Evolutionary conservation across 2,888 invertebrate genomes (phyloP).

Genomic region (Yponomeuta sedellus): DNA sequence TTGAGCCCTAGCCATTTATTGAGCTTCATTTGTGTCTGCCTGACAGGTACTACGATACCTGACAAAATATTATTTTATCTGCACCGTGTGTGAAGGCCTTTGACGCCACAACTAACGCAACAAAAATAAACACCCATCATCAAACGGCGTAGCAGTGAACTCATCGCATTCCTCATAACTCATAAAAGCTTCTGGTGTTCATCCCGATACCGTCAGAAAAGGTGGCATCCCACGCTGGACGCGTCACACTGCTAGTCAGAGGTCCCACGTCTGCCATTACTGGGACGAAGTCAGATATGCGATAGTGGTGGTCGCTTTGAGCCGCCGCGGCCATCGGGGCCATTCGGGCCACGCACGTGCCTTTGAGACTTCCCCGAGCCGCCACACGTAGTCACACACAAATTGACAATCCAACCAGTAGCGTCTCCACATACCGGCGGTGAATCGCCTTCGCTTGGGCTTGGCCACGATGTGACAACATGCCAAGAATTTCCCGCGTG

Average conservation of each 20-base stretch:
- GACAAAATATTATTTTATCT: no score
- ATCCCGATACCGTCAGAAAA: constrained; percentile 53
- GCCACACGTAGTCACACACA: constrained; percentile 61
- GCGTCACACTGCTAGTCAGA: constrained; percentile 53
- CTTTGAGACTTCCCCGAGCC: constrained; percentile 53
- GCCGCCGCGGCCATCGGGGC: constrained; percentile 38
- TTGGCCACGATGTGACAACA: not conserved
- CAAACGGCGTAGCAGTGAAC: not conserved
- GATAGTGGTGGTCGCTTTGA: constrained; percentile 49
- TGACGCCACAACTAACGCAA: not conserved
- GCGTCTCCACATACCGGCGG: not conserved
- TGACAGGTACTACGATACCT: no score
- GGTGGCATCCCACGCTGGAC: constrained; percentile 50
- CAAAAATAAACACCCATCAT: not conserved
- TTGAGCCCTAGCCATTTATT: no score
- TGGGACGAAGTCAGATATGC: constrained; percentile 47
- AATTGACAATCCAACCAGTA: constrained; percentile 54
- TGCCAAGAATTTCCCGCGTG: not conserved
- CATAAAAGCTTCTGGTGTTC: constrained; percentile 40
- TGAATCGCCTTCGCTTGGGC: constrained; percentile 1
- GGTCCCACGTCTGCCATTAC: constrained; percentile 18
- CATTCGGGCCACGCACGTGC: constrained; percentile 60
- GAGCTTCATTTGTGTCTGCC: no score
- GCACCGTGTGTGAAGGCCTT: no score
- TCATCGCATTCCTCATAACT: not conserved